phyloP scores from a whole-genome alignment of 2,888 invertebrate species.

The Drosophila tanythrix region DNA sequence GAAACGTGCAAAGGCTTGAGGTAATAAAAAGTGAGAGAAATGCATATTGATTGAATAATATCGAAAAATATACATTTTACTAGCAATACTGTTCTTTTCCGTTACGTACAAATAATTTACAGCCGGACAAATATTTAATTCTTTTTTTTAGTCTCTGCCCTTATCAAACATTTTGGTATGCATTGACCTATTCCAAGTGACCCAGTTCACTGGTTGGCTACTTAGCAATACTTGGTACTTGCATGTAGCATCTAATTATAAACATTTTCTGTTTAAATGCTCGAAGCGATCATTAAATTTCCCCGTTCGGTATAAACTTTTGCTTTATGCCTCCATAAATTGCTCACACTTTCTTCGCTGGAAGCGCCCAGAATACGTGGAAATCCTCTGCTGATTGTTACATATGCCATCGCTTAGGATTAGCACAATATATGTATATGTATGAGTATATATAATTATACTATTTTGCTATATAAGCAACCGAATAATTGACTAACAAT shows the following conservation, averaged over 20 bases:
- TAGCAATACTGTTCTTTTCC: neutral
- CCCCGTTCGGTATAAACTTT: slow-evolving; percentile 19
- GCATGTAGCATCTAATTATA: slow-evolving; percentile 52
- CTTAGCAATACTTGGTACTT: neutral
- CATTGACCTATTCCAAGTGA: slow-evolving; percentile 44
- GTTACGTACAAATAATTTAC: neutral
- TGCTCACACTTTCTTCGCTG: slow-evolving; percentile 68
- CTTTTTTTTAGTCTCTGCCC: neutral
- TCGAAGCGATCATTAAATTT: slow-evolving; percentile 53
- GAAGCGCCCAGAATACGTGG: slow-evolving; percentile 48
- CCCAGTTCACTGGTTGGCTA: slow-evolving; percentile 31
- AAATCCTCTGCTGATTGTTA: slow-evolving; percentile 30
- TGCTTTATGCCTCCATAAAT: slow-evolving; percentile 60
- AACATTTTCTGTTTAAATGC: slow-evolving; percentile 60
- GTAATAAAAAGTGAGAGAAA: neutral
- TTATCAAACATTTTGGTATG: slow-evolving; percentile 11
- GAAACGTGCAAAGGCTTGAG: slow-evolving; percentile 8
- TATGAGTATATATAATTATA: neutral
- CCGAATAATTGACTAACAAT: slow-evolving; percentile 26
- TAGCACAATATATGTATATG: neutral
- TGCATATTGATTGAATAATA: slow-evolving; percentile 21
- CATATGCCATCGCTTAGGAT: slow-evolving; percentile 1
- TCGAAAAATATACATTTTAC: neutral
- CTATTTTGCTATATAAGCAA: neutral
- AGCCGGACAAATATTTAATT: neutral